Evolutionary conservation across 1,140 invertebrate genomes (phyloP).

Genomic region (Sinella curviseta): DNA sequence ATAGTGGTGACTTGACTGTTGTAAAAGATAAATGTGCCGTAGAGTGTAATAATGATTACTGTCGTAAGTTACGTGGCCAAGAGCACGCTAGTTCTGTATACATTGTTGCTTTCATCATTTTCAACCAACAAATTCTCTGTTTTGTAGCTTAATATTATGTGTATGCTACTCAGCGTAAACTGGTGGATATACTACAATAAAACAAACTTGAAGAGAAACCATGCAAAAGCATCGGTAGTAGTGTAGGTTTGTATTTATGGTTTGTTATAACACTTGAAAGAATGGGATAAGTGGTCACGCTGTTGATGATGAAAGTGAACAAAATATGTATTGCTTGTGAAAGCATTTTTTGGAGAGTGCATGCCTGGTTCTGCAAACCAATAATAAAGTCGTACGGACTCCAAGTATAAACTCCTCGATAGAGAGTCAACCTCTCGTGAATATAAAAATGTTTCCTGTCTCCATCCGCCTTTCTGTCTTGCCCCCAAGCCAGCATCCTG

Average conservation of each 20-base stretch:
- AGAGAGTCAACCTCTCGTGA: neutral
- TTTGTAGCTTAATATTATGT: no score
- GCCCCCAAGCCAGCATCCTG: neutral
- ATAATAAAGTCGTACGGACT: neutral
- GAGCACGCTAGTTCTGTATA: neutral
- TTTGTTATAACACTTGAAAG: neutral
- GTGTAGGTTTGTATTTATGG: no score
- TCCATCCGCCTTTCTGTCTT: neutral
- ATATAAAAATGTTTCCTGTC: slow-evolving; percentile 9
- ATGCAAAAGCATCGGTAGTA: no score
- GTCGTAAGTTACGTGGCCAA: neutral
- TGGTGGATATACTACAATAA: no score
- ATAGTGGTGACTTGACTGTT: neutral
- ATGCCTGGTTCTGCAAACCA: neutral
- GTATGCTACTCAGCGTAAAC: no score
- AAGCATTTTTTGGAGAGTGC: neutral
- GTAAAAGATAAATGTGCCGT: slow-evolving; percentile 13
- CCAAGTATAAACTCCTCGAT: neutral
- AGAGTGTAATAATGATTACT: neutral
- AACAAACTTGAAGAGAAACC: no score
- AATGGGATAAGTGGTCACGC: neutral
- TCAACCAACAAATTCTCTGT: no score
- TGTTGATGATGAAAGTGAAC: slow-evolving; percentile 3
- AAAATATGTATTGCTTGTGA: neutral
- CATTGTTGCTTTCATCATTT: neutral